A percentile compares a stretch with the other conserved stretches of the same genome.
Conservation (phyloP, 2,797 vertebrate species). For the Xiphophorus birchmanni region DNA sequence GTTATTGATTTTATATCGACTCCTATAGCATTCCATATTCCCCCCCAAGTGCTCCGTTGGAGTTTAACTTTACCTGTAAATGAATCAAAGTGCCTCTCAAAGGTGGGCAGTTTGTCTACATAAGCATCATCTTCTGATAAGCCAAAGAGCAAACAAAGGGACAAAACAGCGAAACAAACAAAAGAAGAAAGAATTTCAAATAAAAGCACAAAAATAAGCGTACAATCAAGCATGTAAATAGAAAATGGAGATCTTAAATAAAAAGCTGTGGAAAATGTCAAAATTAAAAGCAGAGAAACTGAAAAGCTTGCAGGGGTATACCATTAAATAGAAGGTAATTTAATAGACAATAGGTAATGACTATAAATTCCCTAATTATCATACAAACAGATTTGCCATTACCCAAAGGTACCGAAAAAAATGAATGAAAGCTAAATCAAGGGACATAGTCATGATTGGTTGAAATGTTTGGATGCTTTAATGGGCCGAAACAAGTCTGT, state of each 20-base stretch:
- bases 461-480: not conserved
- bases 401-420: not conserved
- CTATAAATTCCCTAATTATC: not conserved
- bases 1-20: slow-evolving; percentile 1
- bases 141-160: slow-evolving; percentile 75
- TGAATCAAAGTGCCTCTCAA: slow-evolving; percentile 89
- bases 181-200: slow-evolving; percentile 32
- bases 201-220: slow-evolving; percentile 20
- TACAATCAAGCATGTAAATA: not conserved
- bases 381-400: not conserved
- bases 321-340: not conserved
- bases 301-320: not conserved
- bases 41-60: slow-evolving; percentile 11
- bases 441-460: not conserved
- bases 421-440: not conserved
- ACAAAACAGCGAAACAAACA: slow-evolving; percentile 60
- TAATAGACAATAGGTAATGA: not conserved
- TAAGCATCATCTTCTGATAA: slow-evolving; percentile 92
- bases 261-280: slow-evolving; percentile 2
- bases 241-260: slow-evolving; percentile 9
- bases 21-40: slow-evolving; percentile 6
- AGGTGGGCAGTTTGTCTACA: slow-evolving; percentile 91
- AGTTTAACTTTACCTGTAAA: slow-evolving; percentile 82
- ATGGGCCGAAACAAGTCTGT: not conserved
- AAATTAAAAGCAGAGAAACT: not conserved